phyloP scores from a whole-genome alignment of 2,797 vertebrate species.

The Leptodactylus fallax region DNA sequence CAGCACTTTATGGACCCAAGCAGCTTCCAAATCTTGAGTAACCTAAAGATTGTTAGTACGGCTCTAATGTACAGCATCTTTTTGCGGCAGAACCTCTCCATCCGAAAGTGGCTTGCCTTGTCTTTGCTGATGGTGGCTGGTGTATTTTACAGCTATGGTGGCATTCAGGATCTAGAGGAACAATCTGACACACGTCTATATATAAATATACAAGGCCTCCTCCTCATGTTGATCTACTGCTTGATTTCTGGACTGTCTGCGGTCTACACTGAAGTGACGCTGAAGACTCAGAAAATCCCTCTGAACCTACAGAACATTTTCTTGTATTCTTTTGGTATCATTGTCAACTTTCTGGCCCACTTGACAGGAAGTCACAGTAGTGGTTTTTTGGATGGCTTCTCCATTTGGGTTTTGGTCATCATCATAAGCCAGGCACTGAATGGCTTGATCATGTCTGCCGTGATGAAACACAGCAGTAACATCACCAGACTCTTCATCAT shows the following conservation, averaged over 20 bases:
- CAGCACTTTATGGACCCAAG: slow-evolving; percentile 95
- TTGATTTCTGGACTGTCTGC: slow-evolving; percentile 88
- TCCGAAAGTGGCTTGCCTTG: slow-evolving; percentile 82
- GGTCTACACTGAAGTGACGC: slow-evolving; percentile 87
- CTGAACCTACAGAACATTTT: slow-evolving; percentile 92
- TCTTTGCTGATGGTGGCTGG: slow-evolving; percentile 85
- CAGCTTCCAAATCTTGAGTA: slow-evolving; percentile 93
- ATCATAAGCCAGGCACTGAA: slow-evolving; percentile 88
- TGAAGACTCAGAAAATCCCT: slow-evolving; percentile 88
- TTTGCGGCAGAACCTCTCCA: slow-evolving; percentile 79
- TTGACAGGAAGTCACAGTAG: slow-evolving; percentile 70
- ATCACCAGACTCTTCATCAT: slow-evolving; percentile 94
- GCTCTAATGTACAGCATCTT: slow-evolving; percentile 87
- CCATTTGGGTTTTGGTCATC: slow-evolving; percentile 79
- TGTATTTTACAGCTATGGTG: slow-evolving; percentile 83
- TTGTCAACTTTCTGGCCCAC: slow-evolving; percentile 80
- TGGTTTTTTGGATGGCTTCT: slow-evolving; percentile 86
- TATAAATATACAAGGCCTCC: slow-evolving; percentile 82
- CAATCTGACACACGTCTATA: slow-evolving; percentile 70
- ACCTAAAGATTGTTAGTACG: slow-evolving; percentile 90
- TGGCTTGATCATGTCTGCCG: slow-evolving; percentile 91
- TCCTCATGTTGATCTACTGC: slow-evolving; percentile 85
- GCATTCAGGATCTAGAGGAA: slow-evolving; percentile 70
- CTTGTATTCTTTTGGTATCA: slow-evolving; percentile 89
- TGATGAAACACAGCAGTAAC: slow-evolving; percentile 94